Evolutionary conservation across 2,888 invertebrate genomes (phyloP).

Genomic region (Parnassius orleans): DNA sequence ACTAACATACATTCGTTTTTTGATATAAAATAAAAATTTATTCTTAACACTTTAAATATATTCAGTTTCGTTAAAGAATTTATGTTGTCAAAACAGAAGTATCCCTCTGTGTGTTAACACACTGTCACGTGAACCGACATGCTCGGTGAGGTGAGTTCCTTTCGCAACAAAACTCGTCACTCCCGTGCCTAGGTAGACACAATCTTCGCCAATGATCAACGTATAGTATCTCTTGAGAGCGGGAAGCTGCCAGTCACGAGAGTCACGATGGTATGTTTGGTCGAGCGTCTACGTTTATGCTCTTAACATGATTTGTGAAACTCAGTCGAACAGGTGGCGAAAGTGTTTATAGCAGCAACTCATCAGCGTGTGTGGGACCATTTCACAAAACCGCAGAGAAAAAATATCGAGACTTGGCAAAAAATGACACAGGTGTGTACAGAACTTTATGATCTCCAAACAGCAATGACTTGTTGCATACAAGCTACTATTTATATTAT

Average conservation of each 20-base stretch:
- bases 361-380: constrained; percentile 99
- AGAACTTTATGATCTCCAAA: constrained; percentile 18
- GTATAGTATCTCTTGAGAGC: constrained; percentile 32
- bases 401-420: constrained; percentile 99
- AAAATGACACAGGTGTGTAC: constrained; percentile 93
- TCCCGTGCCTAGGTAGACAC: constrained; percentile 46
- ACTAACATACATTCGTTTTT: constrained; percentile 38
- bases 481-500: constrained; percentile 6
- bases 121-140: constrained; percentile 37
- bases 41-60: constrained; percentile 1
- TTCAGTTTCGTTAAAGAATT: constrained; percentile 24
- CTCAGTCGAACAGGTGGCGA: constrained; percentile 99
- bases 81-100: constrained; percentile 36
- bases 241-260: constrained; percentile 54
- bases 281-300: constrained; percentile 48
- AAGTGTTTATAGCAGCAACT: constrained; percentile 96
- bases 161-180: constrained; percentile 35
- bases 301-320: constrained; percentile 72
- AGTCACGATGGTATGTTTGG: constrained; percentile 65
- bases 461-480: constrained; percentile 1
- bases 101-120: constrained; percentile 39
- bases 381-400: constrained; percentile 99
- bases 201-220: constrained; percentile 22
- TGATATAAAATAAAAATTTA: background rate
- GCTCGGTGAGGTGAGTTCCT: constrained; percentile 34